A percentile compares a stretch with the other conserved stretches of the same genome.
These are phyloP conservation scores for Cephus pulcher DNA, from an alignment of 2,888 invertebrate species.

Conservation along the genomic window DNA sequence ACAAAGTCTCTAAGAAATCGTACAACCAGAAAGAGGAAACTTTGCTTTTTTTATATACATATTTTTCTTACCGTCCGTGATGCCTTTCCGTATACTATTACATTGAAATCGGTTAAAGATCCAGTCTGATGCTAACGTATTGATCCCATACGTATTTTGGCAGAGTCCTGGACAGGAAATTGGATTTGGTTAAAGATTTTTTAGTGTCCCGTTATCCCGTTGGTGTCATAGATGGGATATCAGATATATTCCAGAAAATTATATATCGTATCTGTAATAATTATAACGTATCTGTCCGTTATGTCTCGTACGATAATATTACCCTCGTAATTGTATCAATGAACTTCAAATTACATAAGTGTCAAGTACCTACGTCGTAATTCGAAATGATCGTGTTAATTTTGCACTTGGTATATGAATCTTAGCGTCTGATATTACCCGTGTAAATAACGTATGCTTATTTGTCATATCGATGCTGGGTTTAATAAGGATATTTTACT, in stretches of 20 bases:
- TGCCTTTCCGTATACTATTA: background rate
- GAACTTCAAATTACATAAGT: background rate
- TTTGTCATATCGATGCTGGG: background rate
- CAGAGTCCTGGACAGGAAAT: background rate
- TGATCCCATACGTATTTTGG: background rate
- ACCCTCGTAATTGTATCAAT: background rate
- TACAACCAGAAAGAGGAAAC: background rate
- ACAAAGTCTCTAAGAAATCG: background rate
- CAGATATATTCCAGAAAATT: background rate
- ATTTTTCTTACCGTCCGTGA: background rate
- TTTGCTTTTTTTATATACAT: background rate
- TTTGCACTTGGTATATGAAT: too few species aligned
- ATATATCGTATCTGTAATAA: background rate
- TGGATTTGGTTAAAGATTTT: background rate
- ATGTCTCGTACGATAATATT: background rate
- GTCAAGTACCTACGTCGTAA: background rate
- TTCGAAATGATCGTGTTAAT: background rate
- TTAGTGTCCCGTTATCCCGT: background rate
- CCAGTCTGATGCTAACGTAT: background rate
- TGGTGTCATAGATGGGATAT: background rate
- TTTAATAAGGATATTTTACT: background rate
- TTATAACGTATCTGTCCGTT: background rate
- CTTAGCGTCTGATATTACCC: too few species aligned
- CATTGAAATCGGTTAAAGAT: background rate
- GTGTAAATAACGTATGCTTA: background rate